Conservation (phyloP, 1,140 invertebrate genomes). For the Drosophila orena region DNA sequence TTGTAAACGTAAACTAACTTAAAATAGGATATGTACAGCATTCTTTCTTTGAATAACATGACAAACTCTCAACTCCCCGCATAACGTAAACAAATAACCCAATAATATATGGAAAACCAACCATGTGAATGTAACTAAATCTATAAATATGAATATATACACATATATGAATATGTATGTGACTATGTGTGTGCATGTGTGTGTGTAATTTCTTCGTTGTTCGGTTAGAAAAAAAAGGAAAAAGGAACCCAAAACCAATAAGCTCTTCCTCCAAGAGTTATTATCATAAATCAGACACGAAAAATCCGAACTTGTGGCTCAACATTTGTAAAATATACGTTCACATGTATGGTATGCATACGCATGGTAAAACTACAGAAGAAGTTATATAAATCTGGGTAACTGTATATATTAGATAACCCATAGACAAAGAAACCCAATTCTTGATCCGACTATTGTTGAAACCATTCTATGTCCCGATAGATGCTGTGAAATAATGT, state of each 20-base stretch:
- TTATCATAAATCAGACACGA: conserved; percentile 29
- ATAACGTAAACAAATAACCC: conserved; percentile 24
- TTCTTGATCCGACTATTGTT: conserved; percentile 26
- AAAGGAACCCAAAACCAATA: conserved; percentile 3
- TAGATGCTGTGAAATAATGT: conserved; percentile 25
- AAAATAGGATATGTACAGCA: conserved; percentile 30
- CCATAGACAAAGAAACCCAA: conserved; percentile 24
- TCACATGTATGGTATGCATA: conserved; percentile 13
- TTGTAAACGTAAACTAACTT: conserved; percentile 20
- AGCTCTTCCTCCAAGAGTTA: conserved; percentile 16
- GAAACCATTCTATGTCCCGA: conserved; percentile 9
- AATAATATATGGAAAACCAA: conserved; percentile 16
- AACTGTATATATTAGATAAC: conserved; percentile 40
- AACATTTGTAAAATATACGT: conserved; percentile 40
- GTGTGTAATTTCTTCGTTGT: conserved; percentile 30
- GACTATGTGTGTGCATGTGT: conserved; percentile 40
- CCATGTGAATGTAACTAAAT: conserved; percentile 39
- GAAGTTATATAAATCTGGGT: conserved; percentile 24
- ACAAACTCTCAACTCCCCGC: conserved; percentile 31
- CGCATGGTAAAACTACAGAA: conserved; percentile 14
- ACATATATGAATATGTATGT: conserved; percentile 18
- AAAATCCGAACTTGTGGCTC: conserved; percentile 21
- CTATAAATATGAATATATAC: conserved; percentile 18
- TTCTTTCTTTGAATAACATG: conserved; percentile 13
- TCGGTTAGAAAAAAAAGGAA: conserved; percentile 9